Evolutionary conservation across 2,113 vertebrate species (phyloP).

Genomic region (Petrocephalus microphthalmus): DNA sequence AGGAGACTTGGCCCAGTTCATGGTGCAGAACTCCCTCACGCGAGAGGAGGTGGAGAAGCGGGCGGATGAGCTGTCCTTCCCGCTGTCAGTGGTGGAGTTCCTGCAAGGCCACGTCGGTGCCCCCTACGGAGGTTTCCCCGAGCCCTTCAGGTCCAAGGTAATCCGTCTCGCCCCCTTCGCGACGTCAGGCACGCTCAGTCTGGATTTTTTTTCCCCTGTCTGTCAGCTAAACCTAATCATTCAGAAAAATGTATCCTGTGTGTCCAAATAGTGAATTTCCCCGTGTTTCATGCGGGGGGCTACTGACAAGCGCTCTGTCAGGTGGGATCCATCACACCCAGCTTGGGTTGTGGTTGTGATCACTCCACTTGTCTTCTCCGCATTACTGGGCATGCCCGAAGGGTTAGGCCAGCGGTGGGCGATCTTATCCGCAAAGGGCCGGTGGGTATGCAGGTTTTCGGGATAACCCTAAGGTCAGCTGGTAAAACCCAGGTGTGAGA

Average conservation of each 20-base stretch:
- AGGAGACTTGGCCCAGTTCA: conserved; percentile 92
- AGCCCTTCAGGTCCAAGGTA: conserved; percentile 84
- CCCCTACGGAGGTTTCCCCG: conserved; percentile 85
- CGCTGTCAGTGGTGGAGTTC: conserved; percentile 84
- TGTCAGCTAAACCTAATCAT: not conserved
- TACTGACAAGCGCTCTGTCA: not conserved
- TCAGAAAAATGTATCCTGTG: not conserved
- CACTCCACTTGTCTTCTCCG: not conserved
- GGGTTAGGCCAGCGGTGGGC: too few species aligned
- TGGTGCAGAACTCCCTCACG: conserved; percentile 85
- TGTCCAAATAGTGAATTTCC: not conserved
- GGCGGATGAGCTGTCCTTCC: conserved; percentile 88
- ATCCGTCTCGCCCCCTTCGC: not conserved
- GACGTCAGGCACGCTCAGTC: not conserved
- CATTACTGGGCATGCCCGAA: not conserved
- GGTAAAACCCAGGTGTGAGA: too few species aligned
- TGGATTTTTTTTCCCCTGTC: not conserved
- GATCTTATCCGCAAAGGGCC: too few species aligned
- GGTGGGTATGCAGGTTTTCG: too few species aligned
- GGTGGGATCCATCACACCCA: not conserved
- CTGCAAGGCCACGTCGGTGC: conserved; percentile 83
- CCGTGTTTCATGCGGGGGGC: not conserved
- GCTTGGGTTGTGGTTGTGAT: not conserved
- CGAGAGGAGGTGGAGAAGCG: conserved; percentile 73
- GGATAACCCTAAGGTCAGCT: too few species aligned